Evolutionary conservation across 2,888 invertebrate species (phyloP), one percentile per base, ranked within the genome.

Genomic region (Eustalomyia histrio): DNA sequence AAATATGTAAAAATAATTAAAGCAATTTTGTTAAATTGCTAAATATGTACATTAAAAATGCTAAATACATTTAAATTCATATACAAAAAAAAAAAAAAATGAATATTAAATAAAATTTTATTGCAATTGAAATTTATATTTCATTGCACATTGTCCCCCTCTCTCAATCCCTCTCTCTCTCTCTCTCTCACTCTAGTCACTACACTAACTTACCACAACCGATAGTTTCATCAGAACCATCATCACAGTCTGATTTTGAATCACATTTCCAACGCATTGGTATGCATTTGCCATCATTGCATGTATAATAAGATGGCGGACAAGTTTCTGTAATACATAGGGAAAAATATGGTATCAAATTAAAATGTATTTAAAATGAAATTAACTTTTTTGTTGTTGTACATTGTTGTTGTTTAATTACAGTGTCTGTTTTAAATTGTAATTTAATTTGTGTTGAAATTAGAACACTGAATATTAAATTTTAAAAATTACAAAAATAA

Each of bases 261-360:
- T 94, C 93, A 87, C 94, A 94, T 85, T 91, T 91, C 92, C 92
- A 93, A 76, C 91, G 90, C 84, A 91, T 89, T 65, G 93, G 92
- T 86, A 94, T 93, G 88, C 94, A 94, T 84, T 91, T 91, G 69
- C 93, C 92, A 84, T 92, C 91, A 76, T 86, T 86, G 85, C 90
- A 90, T 83, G 88, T 88, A 79, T 88, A 90, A 85, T 89, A 87
- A 69, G 89, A 85, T 72, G 86, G 85, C 67, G 87, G 86, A 76
- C 89, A 90, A 50, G 87, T 86, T 82, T 85, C 89, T 89, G 86
- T 72, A 87, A 87, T 9, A 57, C 18, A 7, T 52, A 69, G 29
- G 61, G 21, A 39, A 47, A 60, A 53, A 17, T 18, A 67, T 39
- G 52, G 35, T 29, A 68, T 68, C 73, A 63, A 71, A 81, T 81